These are phyloP conservation scores for Lithophane semibrunnea DNA, from an alignment of 2,888 invertebrate genomes.

Conservation along the genomic window DNA sequence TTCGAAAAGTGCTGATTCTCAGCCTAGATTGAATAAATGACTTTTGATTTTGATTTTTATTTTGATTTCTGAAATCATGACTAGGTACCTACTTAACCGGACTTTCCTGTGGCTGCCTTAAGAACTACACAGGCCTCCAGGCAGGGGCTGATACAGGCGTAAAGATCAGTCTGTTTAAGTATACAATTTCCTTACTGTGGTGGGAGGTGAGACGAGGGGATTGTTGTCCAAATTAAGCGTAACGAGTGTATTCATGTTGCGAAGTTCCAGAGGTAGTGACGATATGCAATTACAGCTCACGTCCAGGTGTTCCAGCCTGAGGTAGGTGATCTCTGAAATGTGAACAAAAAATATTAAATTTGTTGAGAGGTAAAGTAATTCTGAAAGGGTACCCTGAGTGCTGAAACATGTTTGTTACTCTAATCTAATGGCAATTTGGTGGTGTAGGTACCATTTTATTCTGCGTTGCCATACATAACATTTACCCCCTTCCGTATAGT, in stretches of 20 bases:
- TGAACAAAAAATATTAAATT: neutral
- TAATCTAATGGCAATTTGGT: neutral
- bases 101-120: no score
- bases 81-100: no score
- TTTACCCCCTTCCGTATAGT: neutral
- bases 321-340: slow-evolving; percentile 95
- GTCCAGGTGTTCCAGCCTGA: slow-evolving; percentile 96
- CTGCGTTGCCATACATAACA: neutral
- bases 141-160: neutral
- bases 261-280: slow-evolving; percentile 96
- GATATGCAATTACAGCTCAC: slow-evolving; percentile 97
- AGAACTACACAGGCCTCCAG: no score
- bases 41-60: no score
- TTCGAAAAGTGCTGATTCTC: no score
- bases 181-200: slow-evolving; percentile 93
- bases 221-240: slow-evolving; percentile 96
- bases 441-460: neutral
- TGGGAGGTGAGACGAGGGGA: slow-evolving; percentile 97
- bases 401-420: slow-evolving; percentile 20
- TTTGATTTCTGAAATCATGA: no score
- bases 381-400: slow-evolving; percentile 11
- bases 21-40: no score
- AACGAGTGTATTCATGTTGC: slow-evolving; percentile 95
- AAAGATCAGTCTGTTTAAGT: neutral
- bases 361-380: neutral